Evolutionary conservation across 2,888 invertebrate genomes (phyloP).

Genomic region (Cryptophagus acutangulus): DNA sequence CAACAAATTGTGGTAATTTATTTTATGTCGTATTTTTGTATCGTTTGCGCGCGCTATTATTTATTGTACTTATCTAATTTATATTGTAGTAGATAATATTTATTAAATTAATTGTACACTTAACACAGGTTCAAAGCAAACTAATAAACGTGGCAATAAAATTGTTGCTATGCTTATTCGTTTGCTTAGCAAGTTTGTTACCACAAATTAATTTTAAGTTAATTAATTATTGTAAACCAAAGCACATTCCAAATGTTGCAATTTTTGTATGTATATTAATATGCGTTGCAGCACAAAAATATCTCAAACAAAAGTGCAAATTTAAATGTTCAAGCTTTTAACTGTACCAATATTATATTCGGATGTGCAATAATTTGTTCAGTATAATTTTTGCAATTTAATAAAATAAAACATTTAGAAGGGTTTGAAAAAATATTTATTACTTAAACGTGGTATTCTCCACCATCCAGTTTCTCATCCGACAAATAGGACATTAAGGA

Average conservation of each 20-base stretch:
- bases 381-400: too few species aligned
- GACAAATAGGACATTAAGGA: constrained; percentile 58
- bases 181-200: not conserved
- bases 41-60: not conserved
- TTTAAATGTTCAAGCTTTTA: too few species aligned
- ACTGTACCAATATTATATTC: too few species aligned
- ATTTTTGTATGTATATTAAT: too few species aligned
- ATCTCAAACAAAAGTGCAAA: not conserved
- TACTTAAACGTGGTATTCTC: constrained; percentile 64
- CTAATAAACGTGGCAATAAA: too few species aligned
- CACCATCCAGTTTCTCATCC: constrained; percentile 65
- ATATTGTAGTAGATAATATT: constrained; percentile 1
- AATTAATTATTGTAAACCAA: not conserved
- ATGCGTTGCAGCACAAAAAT: not conserved
- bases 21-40: not conserved
- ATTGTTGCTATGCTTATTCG: not conserved
- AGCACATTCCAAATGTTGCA: not conserved
- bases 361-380: too few species aligned
- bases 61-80: constrained; percentile 4
- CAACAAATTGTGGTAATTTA: constrained; percentile 66
- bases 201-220: not conserved
- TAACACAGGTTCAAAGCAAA: too few species aligned
- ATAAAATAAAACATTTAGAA: too few species aligned
- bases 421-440: not conserved
- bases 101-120: too few species aligned